A percentile compares a stretch with the other conserved stretches of the same genome.
Conservation (phyloP, 2,888 invertebrate species). For the Ectemnius lituratus region DNA sequence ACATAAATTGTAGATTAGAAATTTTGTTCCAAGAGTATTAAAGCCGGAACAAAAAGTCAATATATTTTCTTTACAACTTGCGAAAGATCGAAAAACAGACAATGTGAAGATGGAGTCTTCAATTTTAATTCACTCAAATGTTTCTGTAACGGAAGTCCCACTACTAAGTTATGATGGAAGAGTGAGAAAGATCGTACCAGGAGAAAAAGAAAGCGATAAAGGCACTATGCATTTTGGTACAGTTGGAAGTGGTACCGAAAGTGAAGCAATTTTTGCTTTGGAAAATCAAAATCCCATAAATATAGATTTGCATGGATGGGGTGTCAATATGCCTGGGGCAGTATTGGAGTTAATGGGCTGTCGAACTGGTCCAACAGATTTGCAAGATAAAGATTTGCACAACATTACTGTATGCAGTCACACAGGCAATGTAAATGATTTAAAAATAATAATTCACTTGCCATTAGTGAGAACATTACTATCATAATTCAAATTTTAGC, state of each 20-base stretch:
- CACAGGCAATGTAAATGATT: slow-evolving; percentile 71
- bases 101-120: slow-evolving; percentile 82
- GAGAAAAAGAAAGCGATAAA: slow-evolving; percentile 70
- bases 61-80: slow-evolving; percentile 81
- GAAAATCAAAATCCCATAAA: slow-evolving; percentile 88
- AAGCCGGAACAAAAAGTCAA: slow-evolving; percentile 81
- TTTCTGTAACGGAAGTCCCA: slow-evolving; percentile 85
- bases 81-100: slow-evolving; percentile 78
- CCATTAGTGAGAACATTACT: no score
- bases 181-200: slow-evolving; percentile 77
- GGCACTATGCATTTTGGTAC: slow-evolving; percentile 82
- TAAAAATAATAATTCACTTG: not conserved
- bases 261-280: slow-evolving; percentile 85
- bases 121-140: slow-evolving; percentile 85
- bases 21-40: slow-evolving; percentile 82
- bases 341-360: slow-evolving; percentile 83
- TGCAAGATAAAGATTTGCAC: slow-evolving; percentile 71
- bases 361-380: slow-evolving; percentile 78
- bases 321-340: slow-evolving; percentile 81
- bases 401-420: slow-evolving; percentile 74
- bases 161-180: slow-evolving; percentile 87
- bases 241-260: slow-evolving; percentile 82
- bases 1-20: slow-evolving; percentile 79
- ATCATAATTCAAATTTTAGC: slow-evolving; percentile 73
- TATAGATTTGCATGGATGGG: slow-evolving; percentile 82